Conservation (phyloP, 2,797 vertebrate species). For the Hippoglossus hippoglossus region DNA sequence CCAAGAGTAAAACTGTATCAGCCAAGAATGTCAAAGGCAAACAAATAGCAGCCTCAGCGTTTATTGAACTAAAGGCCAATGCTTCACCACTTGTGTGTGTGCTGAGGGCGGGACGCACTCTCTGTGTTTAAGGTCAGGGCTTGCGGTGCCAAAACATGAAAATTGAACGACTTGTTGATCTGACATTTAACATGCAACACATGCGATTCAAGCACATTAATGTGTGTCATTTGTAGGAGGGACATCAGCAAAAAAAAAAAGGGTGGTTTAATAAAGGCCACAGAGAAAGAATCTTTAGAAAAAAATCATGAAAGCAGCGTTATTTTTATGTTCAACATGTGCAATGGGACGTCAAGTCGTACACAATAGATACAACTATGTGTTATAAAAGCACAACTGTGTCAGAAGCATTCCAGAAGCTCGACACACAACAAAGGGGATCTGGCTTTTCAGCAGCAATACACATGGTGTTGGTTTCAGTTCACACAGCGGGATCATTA, state of each 20-base stretch:
- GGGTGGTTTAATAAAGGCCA: too few species aligned
- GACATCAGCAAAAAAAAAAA: background rate
- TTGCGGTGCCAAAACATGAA: background rate
- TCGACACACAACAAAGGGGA: constrained; percentile 9
- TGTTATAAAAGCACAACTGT: background rate
- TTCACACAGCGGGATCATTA: constrained; percentile 19
- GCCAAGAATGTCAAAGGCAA: constrained; percentile 53
- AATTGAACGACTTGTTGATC: background rate
- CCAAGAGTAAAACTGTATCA: constrained; percentile 25
- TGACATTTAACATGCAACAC: constrained; percentile 11
- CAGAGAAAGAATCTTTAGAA: background rate
- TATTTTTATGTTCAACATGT: background rate
- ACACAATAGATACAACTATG: background rate
- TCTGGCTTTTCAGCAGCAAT: background rate
- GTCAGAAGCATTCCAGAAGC: background rate
- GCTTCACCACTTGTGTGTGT: constrained; percentile 44
- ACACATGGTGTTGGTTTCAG: constrained; percentile 6
- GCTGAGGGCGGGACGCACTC: constrained; percentile 38
- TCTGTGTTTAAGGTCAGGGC: constrained; percentile 27
- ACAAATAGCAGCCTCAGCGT: constrained; percentile 44
- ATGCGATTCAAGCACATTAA: background rate
- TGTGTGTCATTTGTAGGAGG: background rate
- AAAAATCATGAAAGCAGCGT: too few species aligned
- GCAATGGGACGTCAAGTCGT: too few species aligned
- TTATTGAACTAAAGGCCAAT: constrained; percentile 31